A percentile compares a stretch with the other conserved stretches of the same genome.
Evolutionary conservation across 2,888 invertebrate species (phyloP).

Genomic region (Phlogophora meticulosa): DNA sequence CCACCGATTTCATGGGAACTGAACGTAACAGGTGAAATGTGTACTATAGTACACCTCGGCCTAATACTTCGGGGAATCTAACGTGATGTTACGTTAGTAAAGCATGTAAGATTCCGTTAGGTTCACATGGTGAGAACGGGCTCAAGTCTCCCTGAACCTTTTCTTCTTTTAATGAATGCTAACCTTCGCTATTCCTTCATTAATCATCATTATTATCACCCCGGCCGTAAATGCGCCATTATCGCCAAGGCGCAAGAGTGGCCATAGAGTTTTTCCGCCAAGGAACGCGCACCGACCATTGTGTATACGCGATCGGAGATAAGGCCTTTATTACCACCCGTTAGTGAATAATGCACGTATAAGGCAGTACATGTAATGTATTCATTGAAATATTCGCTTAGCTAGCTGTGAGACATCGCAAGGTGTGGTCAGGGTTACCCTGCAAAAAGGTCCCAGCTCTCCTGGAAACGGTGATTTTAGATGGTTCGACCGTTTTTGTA

Average conservation of each 20-base stretch:
- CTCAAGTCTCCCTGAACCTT: slow-evolving; percentile 2
- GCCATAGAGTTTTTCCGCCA: slow-evolving; percentile 58
- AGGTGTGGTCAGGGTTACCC: slow-evolving; percentile 50
- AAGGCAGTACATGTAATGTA: slow-evolving; percentile 59
- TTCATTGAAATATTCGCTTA: slow-evolving; percentile 66
- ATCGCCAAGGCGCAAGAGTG: slow-evolving; percentile 27
- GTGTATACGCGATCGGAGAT: slow-evolving; percentile 64
- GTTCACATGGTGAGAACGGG: neutral
- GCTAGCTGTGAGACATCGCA: slow-evolving; percentile 43
- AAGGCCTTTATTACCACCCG: slow-evolving; percentile 69
- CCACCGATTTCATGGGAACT: too few relatives aligned
- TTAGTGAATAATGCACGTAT: slow-evolving; percentile 68
- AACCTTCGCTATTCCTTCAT: slow-evolving; percentile 23
- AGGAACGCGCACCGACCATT: slow-evolving; percentile 54
- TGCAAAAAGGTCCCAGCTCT: too few relatives aligned
- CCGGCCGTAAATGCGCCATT: slow-evolving; percentile 44
- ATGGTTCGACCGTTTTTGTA: slow-evolving; percentile 3
- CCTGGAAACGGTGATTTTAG: too few relatives aligned
- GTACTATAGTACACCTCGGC: too few relatives aligned
- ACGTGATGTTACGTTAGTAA: too few relatives aligned
- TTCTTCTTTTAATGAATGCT: slow-evolving; percentile 31
- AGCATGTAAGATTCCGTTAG: slow-evolving; percentile 2
- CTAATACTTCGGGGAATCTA: too few relatives aligned
- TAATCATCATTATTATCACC: slow-evolving; percentile 53
- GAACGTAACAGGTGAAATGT: too few relatives aligned